phyloP scores from a whole-genome alignment of 2,888 invertebrate species.

The Eupithecia pulchellata region DNA sequence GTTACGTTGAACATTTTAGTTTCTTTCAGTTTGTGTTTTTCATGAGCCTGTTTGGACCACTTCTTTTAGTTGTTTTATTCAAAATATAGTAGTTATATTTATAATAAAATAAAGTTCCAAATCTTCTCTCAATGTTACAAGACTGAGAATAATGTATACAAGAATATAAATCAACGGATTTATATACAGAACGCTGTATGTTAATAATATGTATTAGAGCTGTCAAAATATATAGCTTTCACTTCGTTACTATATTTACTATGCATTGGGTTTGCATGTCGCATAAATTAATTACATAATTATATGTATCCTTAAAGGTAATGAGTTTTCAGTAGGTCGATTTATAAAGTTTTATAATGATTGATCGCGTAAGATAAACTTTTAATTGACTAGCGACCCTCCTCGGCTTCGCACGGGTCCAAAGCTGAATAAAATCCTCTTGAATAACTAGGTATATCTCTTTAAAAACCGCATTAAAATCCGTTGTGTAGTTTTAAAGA shows the following conservation, averaged over 20 bases:
- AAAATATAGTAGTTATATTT: neutral
- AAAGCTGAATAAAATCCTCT: too few relatives aligned
- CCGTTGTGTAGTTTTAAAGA: too few relatives aligned
- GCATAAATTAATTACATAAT: constrained; percentile 27
- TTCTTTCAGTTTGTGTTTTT: too few relatives aligned
- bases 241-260: constrained; percentile 18
- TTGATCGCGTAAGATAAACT: neutral
- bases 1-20: too few relatives aligned
- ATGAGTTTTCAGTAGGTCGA: neutral
- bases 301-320: neutral
- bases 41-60: neutral
- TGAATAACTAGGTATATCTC: too few relatives aligned
- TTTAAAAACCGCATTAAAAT: too few relatives aligned
- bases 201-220: constrained; percentile 18
- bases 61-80: neutral
- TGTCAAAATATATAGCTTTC: constrained; percentile 24
- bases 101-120: neutral
- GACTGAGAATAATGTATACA: too few relatives aligned
- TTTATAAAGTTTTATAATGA: neutral
- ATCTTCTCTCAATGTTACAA: neutral
- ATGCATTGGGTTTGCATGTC: constrained; percentile 21
- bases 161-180: constrained; percentile 3
- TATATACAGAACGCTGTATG: too few relatives aligned
- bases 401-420: too few relatives aligned
- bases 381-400: too few relatives aligned